Evolutionary conservation across 2,113 vertebrate species (phyloP).

Genomic region (Meleagris gallopavo): DNA sequence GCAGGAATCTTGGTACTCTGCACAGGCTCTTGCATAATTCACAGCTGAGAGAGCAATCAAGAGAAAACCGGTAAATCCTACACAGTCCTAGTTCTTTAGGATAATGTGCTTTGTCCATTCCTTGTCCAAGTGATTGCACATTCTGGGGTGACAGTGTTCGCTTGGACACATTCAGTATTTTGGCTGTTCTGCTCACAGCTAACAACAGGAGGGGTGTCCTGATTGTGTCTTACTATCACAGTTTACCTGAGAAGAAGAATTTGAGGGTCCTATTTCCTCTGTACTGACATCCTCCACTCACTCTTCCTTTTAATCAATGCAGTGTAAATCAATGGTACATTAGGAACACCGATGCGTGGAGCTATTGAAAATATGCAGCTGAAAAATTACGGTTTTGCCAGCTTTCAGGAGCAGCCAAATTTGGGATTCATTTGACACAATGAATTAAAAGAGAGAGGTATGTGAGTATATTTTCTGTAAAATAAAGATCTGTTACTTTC

Average conservation of each 20-base stretch:
- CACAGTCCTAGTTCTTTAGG: not conserved
- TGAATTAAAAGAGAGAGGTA: not conserved
- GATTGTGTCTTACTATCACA: not conserved
- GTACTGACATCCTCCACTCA: not conserved
- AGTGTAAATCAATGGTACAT: not conserved
- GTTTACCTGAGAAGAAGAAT: not conserved
- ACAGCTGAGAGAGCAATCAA: not conserved
- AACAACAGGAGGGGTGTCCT: not conserved
- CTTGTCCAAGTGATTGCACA: not conserved
- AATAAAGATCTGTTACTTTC: not conserved
- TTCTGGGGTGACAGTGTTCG: not conserved
- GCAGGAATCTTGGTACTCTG: not conserved
- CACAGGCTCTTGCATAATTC: slow-evolving; percentile 19
- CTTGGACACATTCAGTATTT: not conserved
- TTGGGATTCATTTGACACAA: not conserved
- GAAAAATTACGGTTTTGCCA: not conserved
- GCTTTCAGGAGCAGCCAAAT: not conserved
- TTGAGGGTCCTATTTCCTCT: not conserved
- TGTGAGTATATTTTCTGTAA: not conserved
- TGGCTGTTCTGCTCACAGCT: not conserved
- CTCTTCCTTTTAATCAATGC: not conserved
- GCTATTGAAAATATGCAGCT: not conserved
- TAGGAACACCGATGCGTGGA: accelerated
- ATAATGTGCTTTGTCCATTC: not conserved
- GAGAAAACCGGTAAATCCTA: not conserved